These are phyloP conservation scores for Lethenteron reissneri DNA, from an alignment of 2,113 vertebrate genomes.

Conservation along the genomic window DNA sequence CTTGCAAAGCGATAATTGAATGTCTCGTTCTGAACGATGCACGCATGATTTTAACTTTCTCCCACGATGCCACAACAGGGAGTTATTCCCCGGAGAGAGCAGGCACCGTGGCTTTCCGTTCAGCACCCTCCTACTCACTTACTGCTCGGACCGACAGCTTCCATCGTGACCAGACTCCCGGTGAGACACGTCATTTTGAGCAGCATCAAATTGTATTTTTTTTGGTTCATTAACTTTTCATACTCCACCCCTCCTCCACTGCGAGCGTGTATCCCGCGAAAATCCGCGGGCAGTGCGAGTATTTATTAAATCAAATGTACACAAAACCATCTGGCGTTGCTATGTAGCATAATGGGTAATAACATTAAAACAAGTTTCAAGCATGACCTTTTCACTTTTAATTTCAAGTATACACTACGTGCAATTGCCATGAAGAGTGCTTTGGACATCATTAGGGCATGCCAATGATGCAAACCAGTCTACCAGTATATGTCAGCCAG, in stretches of 20 bases:
- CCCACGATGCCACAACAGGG: slow-evolving; percentile 18
- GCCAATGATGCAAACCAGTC: too few species aligned
- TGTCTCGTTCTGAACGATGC: too few species aligned
- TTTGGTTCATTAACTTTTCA: too few species aligned
- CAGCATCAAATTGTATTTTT: neutral
- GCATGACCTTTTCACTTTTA: too few species aligned
- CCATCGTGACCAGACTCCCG: slow-evolving; percentile 24
- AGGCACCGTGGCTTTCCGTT: slow-evolving; percentile 17
- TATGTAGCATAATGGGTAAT: neutral
- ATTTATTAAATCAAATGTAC: neutral
- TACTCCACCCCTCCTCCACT: neutral
- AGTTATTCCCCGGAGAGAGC: slow-evolving; percentile 36
- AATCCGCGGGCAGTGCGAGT: neutral
- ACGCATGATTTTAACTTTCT: too few species aligned
- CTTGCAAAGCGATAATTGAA: too few species aligned
- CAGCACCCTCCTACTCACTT: slow-evolving; percentile 33
- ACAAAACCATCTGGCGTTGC: neutral
- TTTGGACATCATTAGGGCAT: too few species aligned
- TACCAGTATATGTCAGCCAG: too few species aligned
- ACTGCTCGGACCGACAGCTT: slow-evolving; percentile 23
- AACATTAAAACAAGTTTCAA: too few species aligned
- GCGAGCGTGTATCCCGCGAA: neutral
- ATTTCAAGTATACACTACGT: too few species aligned
- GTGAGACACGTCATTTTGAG: slow-evolving; percentile 17
- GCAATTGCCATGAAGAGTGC: too few species aligned